Evolutionary conservation across 2,797 vertebrate genomes (phyloP), one percentile per base, ranked within the genome.

Genomic region (Coluber constrictor): DNA sequence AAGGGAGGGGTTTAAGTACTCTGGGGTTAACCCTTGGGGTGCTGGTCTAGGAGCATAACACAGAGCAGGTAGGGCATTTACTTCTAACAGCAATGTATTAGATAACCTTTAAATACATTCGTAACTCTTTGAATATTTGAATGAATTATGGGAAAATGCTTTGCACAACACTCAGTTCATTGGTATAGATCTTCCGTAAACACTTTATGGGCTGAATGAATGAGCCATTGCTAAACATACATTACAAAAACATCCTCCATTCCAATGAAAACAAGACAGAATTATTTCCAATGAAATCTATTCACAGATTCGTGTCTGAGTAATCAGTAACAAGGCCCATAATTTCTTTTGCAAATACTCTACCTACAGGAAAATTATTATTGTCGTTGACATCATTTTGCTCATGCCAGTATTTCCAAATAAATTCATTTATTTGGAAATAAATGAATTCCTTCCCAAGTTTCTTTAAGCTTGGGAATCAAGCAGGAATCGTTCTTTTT

Each of bases 311-410:
- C 51, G 47, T 12, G 25, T 89, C 15, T 74, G 37, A 37, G 7
- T 87, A 70, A 25, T 27, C 61, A 90, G 29, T 43, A 20, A 63
- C 56, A 29, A n/a, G 6, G 47, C 0, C 90, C n/a, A n/a, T 61
- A 43, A 25, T 57, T 86, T 89, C 13, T n/a, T 9, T 25, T 57
- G 37, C 16, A 66, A 66, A 27, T 56, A 15, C 23, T 61, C 12
- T 56, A 57, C 6, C 18, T 86, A n/a, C 16, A 89, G 11, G 55
- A 86, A 32, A 79, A 16, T 56, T 20, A 51, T 63, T 11, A 83
- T 91, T 93, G 90, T 32, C 54, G 86, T 29, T 89, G 66, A 88
- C 8, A 29, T 57, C 13, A 13, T 74, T 89, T 91, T 93, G 32
- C 32, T 89, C 32, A 66, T 60, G 47, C 56, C 59, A 86, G 10